Conservation (phyloP, 2,113 vertebrate species). For the Lepidothrix coronata region DNA sequence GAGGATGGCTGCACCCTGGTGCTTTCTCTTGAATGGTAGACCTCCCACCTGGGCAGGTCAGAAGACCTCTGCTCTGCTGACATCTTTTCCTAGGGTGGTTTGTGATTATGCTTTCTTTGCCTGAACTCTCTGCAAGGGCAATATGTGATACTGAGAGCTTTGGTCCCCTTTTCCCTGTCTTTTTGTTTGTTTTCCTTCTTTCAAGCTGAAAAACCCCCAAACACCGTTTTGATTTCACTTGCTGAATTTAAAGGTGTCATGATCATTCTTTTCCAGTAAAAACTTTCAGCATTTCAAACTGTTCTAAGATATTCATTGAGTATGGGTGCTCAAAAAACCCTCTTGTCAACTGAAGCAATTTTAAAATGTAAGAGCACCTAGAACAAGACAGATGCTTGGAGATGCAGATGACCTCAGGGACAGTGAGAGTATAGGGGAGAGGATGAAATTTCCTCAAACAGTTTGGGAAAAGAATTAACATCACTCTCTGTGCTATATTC, state of each 20-base stretch:
- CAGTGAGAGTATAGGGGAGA: background rate
- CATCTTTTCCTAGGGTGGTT: background rate
- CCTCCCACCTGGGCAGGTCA: background rate
- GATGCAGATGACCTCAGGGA: background rate
- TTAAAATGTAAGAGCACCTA: background rate
- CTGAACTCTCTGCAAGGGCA: background rate
- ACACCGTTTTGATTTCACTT: background rate
- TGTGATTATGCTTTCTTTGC: background rate
- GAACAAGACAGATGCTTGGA: background rate
- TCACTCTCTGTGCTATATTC: background rate
- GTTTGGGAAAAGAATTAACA: background rate
- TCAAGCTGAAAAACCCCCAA: background rate
- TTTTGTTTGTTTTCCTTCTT: background rate
- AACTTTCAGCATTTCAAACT: background rate
- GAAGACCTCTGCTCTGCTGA: background rate
- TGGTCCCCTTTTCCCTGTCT: background rate
- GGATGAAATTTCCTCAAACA: background rate
- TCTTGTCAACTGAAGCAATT: background rate
- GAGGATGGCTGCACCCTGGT: background rate
- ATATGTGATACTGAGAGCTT: background rate
- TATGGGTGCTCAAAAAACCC: fast-evolving
- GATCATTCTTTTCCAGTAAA: background rate
- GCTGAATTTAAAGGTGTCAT: background rate
- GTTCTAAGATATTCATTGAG: background rate
- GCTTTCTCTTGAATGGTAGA: background rate